phyloP scores from a whole-genome alignment of 2,797 vertebrate genomes.

The Anolis apletophallus region DNA sequence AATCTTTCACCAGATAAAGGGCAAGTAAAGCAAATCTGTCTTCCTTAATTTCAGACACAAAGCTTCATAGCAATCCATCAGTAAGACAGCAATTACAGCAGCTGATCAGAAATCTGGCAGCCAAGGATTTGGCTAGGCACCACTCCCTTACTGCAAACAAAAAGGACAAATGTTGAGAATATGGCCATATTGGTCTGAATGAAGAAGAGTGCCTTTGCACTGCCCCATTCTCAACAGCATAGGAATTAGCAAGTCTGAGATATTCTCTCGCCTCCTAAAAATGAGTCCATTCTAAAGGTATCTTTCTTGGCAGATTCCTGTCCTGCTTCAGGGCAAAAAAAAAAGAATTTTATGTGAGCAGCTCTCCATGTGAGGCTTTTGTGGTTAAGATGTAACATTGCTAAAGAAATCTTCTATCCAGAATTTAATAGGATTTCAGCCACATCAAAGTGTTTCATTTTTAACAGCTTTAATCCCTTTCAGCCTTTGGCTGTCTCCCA shows the following conservation, averaged over 20 bases:
- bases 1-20: not conserved
- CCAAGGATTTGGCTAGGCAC: not conserved
- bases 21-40: not conserved
- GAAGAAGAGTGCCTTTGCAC: too few species aligned
- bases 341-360: constrained; percentile 57
- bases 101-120: not conserved
- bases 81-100: not conserved
- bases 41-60: not conserved
- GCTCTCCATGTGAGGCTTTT: constrained; percentile 63
- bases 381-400: constrained; percentile 69
- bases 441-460: constrained; percentile 75
- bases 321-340: constrained; percentile 37
- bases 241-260: not conserved
- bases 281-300: constrained; percentile 28
- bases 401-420: constrained; percentile 65
- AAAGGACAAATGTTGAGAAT: not conserved
- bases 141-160: not conserved
- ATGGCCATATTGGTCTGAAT: not conserved
- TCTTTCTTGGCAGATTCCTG: constrained; percentile 15
- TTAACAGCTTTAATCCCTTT: constrained; percentile 74
- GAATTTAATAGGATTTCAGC: constrained; percentile 74
- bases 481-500: constrained; percentile 68
- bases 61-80: not conserved
- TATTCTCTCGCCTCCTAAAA: constrained; percentile 26
- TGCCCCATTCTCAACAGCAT: not conserved